These are phyloP conservation scores for Neoaliturus tenellus DNA, from an alignment of 2,888 invertebrate genomes.

Conservation along the genomic window DNA sequence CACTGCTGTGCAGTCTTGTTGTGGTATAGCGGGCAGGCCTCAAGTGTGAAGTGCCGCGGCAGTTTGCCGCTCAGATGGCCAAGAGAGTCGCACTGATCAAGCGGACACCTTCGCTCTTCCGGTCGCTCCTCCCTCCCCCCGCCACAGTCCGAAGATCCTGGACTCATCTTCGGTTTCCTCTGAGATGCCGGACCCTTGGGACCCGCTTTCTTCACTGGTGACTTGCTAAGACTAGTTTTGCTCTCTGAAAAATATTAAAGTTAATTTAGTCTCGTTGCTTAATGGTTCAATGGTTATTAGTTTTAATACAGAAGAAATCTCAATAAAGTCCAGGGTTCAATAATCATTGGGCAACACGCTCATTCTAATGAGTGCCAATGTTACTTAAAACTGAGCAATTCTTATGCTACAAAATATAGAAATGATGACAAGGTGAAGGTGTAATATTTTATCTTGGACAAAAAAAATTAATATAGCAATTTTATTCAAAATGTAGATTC, in stretches of 20 bases:
- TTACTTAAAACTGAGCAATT: too few species aligned
- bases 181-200: slow-evolving; percentile 65
- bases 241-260: slow-evolving; percentile 69
- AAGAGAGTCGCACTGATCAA: slow-evolving; percentile 89
- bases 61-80: slow-evolving; percentile 91
- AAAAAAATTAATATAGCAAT: too few species aligned
- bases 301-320: too few species aligned
- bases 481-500: too few species aligned
- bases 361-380: too few species aligned
- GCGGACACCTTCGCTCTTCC: slow-evolving; percentile 86
- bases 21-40: slow-evolving; percentile 95
- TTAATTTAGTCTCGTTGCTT: too few species aligned
- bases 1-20: slow-evolving; percentile 87
- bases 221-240: slow-evolving; percentile 76
- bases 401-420: too few species aligned
- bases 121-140: slow-evolving; percentile 45
- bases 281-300: too few species aligned
- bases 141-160: not conserved
- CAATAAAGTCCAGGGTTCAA: too few species aligned
- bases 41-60: slow-evolving; percentile 90
- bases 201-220: slow-evolving; percentile 78
- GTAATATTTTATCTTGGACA: too few species aligned
- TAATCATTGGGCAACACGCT: too few species aligned
- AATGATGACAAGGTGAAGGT: too few species aligned
- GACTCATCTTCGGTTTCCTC: slow-evolving; percentile 59